A percentile compares a stretch with the other conserved stretches of the same genome.
Conservation (phyloP, 2,797 vertebrate species). For the Synaphobranchus kaupii region DNA sequence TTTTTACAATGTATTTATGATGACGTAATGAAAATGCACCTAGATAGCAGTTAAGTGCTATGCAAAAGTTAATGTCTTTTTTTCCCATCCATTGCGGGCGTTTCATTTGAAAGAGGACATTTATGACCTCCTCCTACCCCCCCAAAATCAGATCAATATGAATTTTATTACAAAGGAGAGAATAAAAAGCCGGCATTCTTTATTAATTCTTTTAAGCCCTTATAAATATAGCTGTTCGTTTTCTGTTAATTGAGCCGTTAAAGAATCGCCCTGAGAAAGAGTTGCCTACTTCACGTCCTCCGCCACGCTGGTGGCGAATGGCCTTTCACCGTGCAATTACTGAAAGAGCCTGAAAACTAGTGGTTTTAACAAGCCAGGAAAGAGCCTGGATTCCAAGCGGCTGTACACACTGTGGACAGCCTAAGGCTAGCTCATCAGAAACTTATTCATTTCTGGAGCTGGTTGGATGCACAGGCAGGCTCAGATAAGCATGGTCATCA, state of each 20-base stretch:
- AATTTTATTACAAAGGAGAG: neutral
- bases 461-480: slow-evolving; percentile 4
- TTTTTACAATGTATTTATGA: neutral
- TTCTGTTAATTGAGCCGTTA: neutral
- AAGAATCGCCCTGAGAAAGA: neutral
- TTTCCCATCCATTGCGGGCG: neutral
- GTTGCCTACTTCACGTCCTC: neutral
- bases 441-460: slow-evolving; percentile 24
- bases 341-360: neutral
- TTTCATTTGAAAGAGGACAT: slow-evolving; percentile 5
- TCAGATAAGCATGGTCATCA: neutral
- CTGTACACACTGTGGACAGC: slow-evolving; percentile 46
- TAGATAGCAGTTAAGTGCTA: neutral
- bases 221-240: neutral
- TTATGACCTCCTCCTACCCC: neutral
- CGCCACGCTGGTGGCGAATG: slow-evolving; percentile 11
- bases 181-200: neutral
- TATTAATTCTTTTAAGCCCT: neutral
- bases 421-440: slow-evolving; percentile 45
- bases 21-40: neutral
- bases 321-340: neutral
- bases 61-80: neutral
- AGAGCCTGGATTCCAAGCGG: slow-evolving; percentile 32
- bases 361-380: neutral
- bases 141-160: neutral